Base-by-base conservation (phyloP, 2,888 invertebrate species). In the Spodoptera exigua region DNA sequence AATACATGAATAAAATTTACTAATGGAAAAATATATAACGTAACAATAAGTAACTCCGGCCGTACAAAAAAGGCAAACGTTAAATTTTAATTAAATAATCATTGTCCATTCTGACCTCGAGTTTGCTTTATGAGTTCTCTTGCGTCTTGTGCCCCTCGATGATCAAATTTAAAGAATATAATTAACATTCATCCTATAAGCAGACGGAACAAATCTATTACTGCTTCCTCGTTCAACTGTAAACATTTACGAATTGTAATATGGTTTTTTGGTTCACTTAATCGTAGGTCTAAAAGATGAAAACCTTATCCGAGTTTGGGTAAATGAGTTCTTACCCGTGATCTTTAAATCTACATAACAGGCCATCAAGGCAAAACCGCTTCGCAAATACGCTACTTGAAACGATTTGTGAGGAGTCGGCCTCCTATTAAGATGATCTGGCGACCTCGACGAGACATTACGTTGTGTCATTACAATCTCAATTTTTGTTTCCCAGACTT, bases 141-240 rank as follows among this genome's bases (percentile, higher is more conserved):
- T 74, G 78, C 74, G 70, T 70, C 74, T 79, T 70, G 44, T 58
- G 75, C 54, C 71, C 73, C 64, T 61, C 61, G 64, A 62, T 70
- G 70, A 69, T 71, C 76, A 74, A 75, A 70, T 81, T 81, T 70
- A 70, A 64, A 58, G 67, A 72, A 63, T 80, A 78, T 80, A 79
- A 83, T 81, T 80, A 82, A 74, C 70, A 66, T 66, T 61, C 61
- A 70, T 74, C 51, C 55, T 53, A 58, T 60, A 53, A 61, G 55
- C 60, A 57, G 48, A 27, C 43, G 55, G 61, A 71, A 64, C 60
- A 58, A 59, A 58, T 70, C 51, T 40, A 17, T 41, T 51, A 57
- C 58, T 56, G 47, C 56, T 74, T 55, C 71, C 43, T 47, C 27
- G 18, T 59, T 12, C 14, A 49, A 49, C 41, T 35, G 43, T 65